Percentiles rank a stretch among this genome's conserved stretches.
Evolutionary conservation across 2,888 invertebrate genomes (phyloP).

Genomic region (Onchidella celtica): DNA sequence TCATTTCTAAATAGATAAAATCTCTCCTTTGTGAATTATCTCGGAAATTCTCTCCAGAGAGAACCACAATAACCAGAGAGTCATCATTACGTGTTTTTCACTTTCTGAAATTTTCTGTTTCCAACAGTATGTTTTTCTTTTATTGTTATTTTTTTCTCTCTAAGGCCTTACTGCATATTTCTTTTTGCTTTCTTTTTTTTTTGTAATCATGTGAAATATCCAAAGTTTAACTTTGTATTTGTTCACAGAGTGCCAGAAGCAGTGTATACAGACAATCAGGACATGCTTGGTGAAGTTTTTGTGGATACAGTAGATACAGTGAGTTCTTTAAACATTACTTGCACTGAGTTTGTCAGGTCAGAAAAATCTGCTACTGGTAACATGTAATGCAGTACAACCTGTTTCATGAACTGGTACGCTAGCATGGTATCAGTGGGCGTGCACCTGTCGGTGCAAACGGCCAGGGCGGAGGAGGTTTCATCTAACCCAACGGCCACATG

Average conservation of each 20-base stretch:
- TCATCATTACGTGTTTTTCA: background rate
- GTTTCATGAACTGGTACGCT: no score
- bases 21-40: background rate
- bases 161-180: background rate
- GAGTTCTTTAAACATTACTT: no score
- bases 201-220: no score
- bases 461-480: no score
- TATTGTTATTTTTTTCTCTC: no score
- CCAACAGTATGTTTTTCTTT: background rate
- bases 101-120: background rate
- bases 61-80: background rate
- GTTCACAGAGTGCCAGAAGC: conserved; percentile 78
- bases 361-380: no score
- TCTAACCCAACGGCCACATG: no score
- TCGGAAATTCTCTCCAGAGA: background rate
- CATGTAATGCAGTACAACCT: no score
- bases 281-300: conserved; percentile 78
- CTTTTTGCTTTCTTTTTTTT: background rate
- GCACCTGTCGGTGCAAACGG: no score
- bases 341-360: no score
- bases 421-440: no score
- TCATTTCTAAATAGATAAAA: background rate
- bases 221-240: no score
- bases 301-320: conserved; percentile 79
- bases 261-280: conserved; percentile 74